A percentile compares a stretch with the other conserved stretches of the same genome.
These are phyloP conservation scores for Chalcosyrphus nemorum DNA, from an alignment of 2,888 invertebrate genomes.

Conservation along the genomic window DNA sequence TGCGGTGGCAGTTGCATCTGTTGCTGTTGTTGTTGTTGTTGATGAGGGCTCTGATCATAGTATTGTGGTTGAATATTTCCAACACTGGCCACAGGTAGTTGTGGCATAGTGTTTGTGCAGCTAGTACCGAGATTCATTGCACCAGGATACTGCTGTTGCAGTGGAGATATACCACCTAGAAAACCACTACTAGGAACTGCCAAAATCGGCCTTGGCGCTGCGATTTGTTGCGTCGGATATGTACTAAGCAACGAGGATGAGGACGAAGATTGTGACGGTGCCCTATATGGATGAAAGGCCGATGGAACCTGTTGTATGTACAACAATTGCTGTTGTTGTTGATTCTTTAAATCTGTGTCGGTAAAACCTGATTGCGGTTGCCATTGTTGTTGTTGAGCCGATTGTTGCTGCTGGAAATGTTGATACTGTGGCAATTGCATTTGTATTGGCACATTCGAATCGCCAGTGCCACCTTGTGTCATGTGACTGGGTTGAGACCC, in stretches of 20 bases:
- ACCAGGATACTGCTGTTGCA: constrained; percentile 46
- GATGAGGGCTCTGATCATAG: constrained; percentile 55
- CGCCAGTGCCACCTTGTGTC: constrained; percentile 8
- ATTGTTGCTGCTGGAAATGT: constrained; percentile 59
- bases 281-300: constrained; percentile 14
- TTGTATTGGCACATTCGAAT: constrained; percentile 53
- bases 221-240: constrained; percentile 10
- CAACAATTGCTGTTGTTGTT: constrained; percentile 51
- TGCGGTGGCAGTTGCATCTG: neutral
- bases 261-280: constrained; percentile 6
- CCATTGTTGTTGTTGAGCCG: constrained; percentile 14
- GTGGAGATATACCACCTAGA: constrained; percentile 34
- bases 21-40: constrained; percentile 22
- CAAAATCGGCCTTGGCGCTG: constrained; percentile 19
- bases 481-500: constrained; percentile 4
- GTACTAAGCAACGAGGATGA: constrained; percentile 31
- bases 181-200: constrained; percentile 37
- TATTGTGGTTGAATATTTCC: constrained; percentile 31
- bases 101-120: constrained; percentile 36
- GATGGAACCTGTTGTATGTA: constrained; percentile 40
- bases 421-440: constrained; percentile 66
- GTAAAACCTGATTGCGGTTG: constrained; percentile 15
- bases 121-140: constrained; percentile 44
- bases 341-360: constrained; percentile 22
- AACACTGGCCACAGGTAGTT: constrained; percentile 29